phyloP scores from a whole-genome alignment of 2,888 invertebrate genomes.

The Trilocha varians region DNA sequence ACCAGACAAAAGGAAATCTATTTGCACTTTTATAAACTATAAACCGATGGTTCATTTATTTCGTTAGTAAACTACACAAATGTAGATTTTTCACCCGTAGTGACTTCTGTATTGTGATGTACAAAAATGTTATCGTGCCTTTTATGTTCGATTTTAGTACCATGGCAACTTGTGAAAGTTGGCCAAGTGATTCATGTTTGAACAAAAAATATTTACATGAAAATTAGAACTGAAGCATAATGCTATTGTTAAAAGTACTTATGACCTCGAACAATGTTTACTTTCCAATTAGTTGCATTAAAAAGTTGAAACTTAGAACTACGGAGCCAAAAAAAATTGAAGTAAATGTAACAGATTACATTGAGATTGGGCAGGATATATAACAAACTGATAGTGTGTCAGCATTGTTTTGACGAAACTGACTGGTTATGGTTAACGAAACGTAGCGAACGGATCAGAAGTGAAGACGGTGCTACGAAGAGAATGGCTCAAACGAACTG shows the following conservation, averaged over 20 bases:
- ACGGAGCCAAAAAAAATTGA: neutral
- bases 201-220: constrained; percentile 57
- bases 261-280: too few species aligned
- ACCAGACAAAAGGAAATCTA: constrained; percentile 35
- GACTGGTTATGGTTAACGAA: too few species aligned
- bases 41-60: too few species aligned
- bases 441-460: constrained; percentile 18
- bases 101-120: too few species aligned
- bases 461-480: constrained; percentile 20
- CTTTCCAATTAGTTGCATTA: neutral
- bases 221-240: constrained; percentile 48
- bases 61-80: too few species aligned
- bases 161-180: constrained; percentile 48
- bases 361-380: neutral
- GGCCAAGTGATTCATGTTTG: constrained; percentile 58
- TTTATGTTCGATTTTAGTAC: too few species aligned
- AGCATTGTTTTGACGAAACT: constrained; percentile 34
- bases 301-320: neutral
- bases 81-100: too few species aligned
- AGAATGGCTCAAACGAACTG: constrained; percentile 27
- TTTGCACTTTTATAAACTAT: constrained; percentile 37
- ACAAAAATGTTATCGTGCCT: too few species aligned
- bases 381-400: neutral
- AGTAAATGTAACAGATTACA: too few species aligned
- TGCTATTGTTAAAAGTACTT: too few species aligned